These are phyloP conservation scores for Sebastes umbrosus DNA, from an alignment of 2,797 vertebrate species.

Conservation along the genomic window DNA sequence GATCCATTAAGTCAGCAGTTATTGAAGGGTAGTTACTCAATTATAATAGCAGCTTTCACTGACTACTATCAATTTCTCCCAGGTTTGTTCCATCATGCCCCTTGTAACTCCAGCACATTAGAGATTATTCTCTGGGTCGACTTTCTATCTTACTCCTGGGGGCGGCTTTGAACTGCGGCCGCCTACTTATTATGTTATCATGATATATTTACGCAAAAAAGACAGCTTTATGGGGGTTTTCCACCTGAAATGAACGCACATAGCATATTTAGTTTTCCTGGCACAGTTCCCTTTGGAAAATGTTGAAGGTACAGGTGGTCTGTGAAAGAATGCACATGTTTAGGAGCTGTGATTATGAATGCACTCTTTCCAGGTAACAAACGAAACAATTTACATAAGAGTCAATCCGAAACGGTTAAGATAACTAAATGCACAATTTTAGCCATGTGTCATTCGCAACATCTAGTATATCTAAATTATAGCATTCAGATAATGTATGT, in stretches of 20 bases:
- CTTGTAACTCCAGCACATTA: slow-evolving; percentile 12
- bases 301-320: slow-evolving; percentile 31
- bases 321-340: slow-evolving; percentile 25
- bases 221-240: slow-evolving; percentile 63
- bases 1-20: neutral
- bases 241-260: slow-evolving; percentile 35
- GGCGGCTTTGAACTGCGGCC: slow-evolving; percentile 45
- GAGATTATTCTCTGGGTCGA: slow-evolving; percentile 26
- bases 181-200: slow-evolving; percentile 68
- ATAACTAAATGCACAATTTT: neutral
- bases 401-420: neutral
- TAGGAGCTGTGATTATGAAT: slow-evolving; percentile 27
- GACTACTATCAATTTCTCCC: slow-evolving; percentile 1
- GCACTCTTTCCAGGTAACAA: slow-evolving; percentile 11
- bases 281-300: slow-evolving; percentile 49
- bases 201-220: slow-evolving; percentile 55
- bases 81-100: slow-evolving; percentile 20
- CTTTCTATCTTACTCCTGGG: slow-evolving; percentile 8
- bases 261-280: slow-evolving; percentile 67
- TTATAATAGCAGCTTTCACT: slow-evolving; percentile 28
- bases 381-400: neutral
- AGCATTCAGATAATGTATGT: neutral
- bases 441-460: neutral
- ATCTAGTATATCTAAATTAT: neutral
- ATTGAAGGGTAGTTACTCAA: slow-evolving; percentile 7